Percentiles rank a stretch among this genome's conserved stretches.
Evolutionary conservation across 2,113 vertebrate genomes (phyloP).

Genomic region (Eulemur macaco): DNA sequence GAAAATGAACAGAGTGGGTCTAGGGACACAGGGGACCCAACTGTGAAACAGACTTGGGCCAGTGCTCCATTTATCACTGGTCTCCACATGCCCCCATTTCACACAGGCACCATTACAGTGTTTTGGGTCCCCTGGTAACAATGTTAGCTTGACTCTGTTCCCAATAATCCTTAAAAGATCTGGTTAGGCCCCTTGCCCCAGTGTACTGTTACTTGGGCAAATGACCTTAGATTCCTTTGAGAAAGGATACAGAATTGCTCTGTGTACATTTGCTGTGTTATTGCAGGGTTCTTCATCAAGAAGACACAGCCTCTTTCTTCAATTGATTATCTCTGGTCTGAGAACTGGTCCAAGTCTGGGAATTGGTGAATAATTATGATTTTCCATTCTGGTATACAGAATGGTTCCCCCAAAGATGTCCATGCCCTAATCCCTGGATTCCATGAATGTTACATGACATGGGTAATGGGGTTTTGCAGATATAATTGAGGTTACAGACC

Average conservation of each 20-base stretch:
- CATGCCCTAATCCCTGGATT: not conserved
- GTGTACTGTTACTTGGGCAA: not conserved
- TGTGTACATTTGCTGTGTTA: not conserved
- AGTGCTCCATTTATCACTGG: not conserved
- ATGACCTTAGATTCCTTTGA: not conserved
- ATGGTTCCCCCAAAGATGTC: not conserved
- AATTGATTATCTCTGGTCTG: not conserved
- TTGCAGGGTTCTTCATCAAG: not conserved
- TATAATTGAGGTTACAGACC: not conserved
- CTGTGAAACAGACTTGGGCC: not conserved
- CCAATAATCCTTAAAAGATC: not conserved
- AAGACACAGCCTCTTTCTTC: not conserved
- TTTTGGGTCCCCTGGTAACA: not conserved
- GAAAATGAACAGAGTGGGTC: not conserved
- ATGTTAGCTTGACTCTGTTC: not conserved
- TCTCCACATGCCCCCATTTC: not conserved
- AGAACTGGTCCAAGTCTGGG: not conserved
- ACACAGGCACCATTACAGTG: not conserved
- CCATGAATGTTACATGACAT: not conserved
- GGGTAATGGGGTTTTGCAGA: not conserved
- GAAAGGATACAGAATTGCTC: not conserved
- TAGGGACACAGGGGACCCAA: not conserved
- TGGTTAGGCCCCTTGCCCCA: not conserved
- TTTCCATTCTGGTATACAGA: not conserved
- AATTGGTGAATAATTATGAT: not conserved